Evolutionary conservation across 2,113 vertebrate genomes (phyloP), one percentile per base, ranked within the genome.

Genomic region (Empidonax traillii): DNA sequence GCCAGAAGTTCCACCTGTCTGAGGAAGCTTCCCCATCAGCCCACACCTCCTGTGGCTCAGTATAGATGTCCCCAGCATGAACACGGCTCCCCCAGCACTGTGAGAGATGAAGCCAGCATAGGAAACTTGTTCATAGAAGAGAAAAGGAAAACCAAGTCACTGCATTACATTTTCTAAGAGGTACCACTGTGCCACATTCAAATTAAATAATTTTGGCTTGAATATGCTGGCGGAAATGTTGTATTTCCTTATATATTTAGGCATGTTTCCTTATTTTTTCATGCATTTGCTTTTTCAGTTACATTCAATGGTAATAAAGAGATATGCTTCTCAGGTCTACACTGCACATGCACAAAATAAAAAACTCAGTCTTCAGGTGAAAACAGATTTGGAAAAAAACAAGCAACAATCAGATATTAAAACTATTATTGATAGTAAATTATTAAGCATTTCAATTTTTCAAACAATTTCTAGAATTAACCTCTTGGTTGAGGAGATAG

Each of bases 71-170:
- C 41, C 35, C 13, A 7, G 22, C 39, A 84, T 3, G 4, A 77
- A 16, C 41, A 15, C 0, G 0, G 33, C 33, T 79, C 10, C 46
- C 27, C 35, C 3, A 8, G 55, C 30, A 27, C 5, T 7, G 27
- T 2, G 13, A 67, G 22, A 55, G 12, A 18, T 31, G 53, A 61
- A 73, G 30, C 46, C 63, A 74, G 51, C 6, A 30, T 51, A 35
- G 61, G 28, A 82, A 68, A 76, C 15, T 24, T 83, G 35, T 37
- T 90, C 37, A 14, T 4, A 69, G 53, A 83, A 51, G 23, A 69
- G 16, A 89, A 61, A 0, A 2, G 31, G 69, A 21, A 87, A 89
- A 89, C 9, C 6, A 56, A 81, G 39, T 30, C 80, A 63, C 8
- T 4, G 28, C 5, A 7, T 39, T 37, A 20, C 33, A 41, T 66